Conservation (phyloP, 2,797 vertebrate genomes). For the Lepus oiostolus region DNA sequence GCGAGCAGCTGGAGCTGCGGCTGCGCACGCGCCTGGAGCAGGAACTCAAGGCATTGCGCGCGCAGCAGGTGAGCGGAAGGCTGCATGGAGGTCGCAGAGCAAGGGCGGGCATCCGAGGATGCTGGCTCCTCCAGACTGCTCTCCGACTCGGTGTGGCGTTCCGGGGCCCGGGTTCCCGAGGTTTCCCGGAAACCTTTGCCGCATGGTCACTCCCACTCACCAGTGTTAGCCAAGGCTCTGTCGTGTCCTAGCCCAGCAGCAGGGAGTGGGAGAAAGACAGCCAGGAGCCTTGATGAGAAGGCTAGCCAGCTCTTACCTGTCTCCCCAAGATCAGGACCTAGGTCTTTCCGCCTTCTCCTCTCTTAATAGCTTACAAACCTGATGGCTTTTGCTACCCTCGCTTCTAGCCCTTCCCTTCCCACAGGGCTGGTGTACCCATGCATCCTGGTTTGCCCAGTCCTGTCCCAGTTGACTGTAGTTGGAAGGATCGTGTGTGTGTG, state of each 20-base stretch:
- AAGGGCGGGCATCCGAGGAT: background rate
- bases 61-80: conserved; percentile 93
- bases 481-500: background rate
- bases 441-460: background rate
- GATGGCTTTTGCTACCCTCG: background rate
- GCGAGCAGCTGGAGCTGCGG: conserved; percentile 94
- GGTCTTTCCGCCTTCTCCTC: background rate
- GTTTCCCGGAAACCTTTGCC: no score
- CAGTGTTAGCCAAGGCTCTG: background rate
- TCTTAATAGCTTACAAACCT: background rate
- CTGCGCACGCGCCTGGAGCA: conserved; percentile 96
- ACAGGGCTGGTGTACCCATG: background rate
- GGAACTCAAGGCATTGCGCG: conserved; percentile 95
- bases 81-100: no score
- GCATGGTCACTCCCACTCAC: background rate
- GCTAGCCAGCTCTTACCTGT: background rate
- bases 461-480: background rate
- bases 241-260: background rate
- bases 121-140: no score
- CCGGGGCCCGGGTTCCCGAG: no score
- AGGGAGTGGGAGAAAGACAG: background rate
- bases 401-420: background rate
- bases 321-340: background rate
- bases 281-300: background rate
- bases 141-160: no score